These are phyloP conservation scores for Acanthornis magna DNA, from an alignment of 2,797 vertebrate genomes.

Conservation along the genomic window DNA sequence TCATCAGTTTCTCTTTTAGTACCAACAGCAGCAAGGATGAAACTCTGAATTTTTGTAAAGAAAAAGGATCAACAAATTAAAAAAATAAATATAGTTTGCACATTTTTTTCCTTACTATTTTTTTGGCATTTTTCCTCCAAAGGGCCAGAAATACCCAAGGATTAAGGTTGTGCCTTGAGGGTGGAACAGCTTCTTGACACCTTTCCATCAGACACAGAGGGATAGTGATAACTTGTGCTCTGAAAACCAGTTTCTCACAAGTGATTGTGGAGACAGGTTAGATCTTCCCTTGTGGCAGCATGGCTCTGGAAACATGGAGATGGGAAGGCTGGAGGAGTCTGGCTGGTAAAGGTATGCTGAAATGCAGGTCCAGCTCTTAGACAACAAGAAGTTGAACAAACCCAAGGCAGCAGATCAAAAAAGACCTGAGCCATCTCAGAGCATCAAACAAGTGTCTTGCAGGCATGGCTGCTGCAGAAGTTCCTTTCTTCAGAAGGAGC, in stretches of 20 bases:
- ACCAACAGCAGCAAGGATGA: background rate
- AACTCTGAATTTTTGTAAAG: background rate
- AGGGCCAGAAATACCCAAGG: background rate
- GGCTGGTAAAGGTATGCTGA: background rate
- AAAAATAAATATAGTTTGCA: background rate
- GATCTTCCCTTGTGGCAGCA: accelerated
- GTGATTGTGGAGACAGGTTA: background rate
- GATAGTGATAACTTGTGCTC: background rate
- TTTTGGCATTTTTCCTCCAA: background rate
- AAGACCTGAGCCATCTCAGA: background rate
- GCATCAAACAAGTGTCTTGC: accelerated
- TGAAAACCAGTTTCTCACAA: background rate
- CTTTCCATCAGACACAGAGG: background rate
- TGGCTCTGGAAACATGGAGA: accelerated
- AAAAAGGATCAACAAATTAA: background rate
- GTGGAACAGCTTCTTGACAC: background rate
- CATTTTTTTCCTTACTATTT: background rate
- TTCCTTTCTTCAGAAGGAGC: background rate
- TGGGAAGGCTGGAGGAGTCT: background rate
- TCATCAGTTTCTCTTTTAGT: conserved; percentile 33
- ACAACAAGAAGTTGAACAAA: background rate
- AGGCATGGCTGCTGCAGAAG: background rate
- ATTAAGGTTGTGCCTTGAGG: background rate
- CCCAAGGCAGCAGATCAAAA: background rate
- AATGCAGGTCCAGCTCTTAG: background rate